Evolutionary conservation across 2,113 vertebrate species (phyloP).

Genomic region (Pteropus alecto): DNA sequence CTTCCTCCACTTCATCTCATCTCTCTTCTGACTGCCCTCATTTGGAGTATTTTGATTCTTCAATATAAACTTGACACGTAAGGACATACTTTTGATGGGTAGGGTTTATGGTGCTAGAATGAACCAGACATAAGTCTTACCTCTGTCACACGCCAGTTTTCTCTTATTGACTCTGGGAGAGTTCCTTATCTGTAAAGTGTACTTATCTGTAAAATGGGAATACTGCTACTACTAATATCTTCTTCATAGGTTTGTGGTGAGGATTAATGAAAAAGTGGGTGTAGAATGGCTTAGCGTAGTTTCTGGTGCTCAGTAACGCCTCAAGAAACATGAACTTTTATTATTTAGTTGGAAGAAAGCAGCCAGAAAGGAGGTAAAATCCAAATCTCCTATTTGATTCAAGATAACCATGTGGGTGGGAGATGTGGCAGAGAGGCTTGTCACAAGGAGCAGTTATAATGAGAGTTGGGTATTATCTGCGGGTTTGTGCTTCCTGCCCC

Average conservation of each 20-base stretch:
- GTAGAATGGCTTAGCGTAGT: neutral
- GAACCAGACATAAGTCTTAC: neutral
- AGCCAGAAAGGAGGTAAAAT: neutral
- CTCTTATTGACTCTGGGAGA: neutral
- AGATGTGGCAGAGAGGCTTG: neutral
- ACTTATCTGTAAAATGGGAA: neutral
- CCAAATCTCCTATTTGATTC: neutral
- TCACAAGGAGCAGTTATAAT: neutral
- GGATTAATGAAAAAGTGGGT: neutral
- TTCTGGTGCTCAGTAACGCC: neutral
- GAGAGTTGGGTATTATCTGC: neutral
- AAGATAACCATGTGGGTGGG: neutral
- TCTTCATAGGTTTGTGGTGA: neutral
- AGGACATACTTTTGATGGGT: neutral
- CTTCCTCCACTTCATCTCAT: neutral
- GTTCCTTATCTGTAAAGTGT: neutral
- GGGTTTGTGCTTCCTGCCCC: slow-evolving; percentile 30
- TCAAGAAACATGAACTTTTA: neutral
- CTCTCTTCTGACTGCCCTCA: neutral
- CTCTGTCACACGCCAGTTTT: neutral
- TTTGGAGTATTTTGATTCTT: neutral
- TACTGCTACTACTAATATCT: neutral
- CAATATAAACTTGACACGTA: neutral
- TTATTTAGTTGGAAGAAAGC: neutral
- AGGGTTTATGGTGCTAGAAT: neutral